Evolutionary conservation across 1,140 invertebrate genomes (phyloP).

Genomic region (Nasonia vitripennis): DNA sequence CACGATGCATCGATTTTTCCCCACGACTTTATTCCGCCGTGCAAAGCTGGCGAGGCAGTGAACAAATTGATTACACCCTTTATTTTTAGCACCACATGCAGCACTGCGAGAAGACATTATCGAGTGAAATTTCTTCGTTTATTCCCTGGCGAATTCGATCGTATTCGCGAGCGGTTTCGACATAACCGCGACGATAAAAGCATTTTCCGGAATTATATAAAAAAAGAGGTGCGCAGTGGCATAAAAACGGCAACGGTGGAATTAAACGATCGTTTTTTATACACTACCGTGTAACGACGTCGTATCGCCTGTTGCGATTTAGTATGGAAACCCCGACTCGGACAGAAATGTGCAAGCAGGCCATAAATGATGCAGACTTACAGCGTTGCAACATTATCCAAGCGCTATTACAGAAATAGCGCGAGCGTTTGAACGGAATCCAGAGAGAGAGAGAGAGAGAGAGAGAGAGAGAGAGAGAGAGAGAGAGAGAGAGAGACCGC

Average conservation of each 20-base stretch:
- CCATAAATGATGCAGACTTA: slow-evolving; percentile 22
- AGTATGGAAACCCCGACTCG: not conserved
- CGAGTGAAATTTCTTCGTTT: not conserved
- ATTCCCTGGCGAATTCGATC: not conserved
- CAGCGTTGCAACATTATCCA: slow-evolving; percentile 20
- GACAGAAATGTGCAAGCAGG: slow-evolving; percentile 1
- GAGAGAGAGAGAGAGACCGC: not conserved
- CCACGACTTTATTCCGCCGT: too few relatives aligned
- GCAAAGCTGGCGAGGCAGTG: not conserved
- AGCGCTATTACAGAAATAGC: not conserved
- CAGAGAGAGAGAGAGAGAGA: too few relatives aligned
- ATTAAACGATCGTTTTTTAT: slow-evolving; percentile 12
- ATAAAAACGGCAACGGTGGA: not conserved
- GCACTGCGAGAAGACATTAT: not conserved
- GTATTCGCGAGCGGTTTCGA: not conserved
- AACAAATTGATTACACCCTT: not conserved
- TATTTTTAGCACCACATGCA: not conserved
- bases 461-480: too few relatives aligned
- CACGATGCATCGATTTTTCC: not conserved
- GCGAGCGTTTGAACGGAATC: not conserved
- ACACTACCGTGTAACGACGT: not conserved
- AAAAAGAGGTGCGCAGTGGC: too few relatives aligned
- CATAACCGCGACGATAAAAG: not conserved
- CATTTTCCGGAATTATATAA: not conserved
- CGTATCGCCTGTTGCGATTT: not conserved